Percentiles rank a stretch among this genome's conserved stretches.
Evolutionary conservation across 1,140 invertebrate genomes (phyloP).

Genomic region (Callitettix versicolor): DNA sequence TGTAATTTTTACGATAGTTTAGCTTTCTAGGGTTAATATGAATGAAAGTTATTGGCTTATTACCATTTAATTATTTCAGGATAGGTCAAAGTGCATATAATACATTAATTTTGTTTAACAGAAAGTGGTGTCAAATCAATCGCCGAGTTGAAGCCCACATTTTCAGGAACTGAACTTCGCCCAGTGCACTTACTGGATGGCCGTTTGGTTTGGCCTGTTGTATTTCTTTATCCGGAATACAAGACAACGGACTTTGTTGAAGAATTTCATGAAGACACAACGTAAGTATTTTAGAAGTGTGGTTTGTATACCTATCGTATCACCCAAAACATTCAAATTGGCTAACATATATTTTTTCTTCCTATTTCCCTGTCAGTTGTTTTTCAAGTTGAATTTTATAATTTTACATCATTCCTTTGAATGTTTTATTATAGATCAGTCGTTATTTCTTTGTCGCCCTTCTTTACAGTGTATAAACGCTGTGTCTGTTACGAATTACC

Average conservation of each 20-base stretch:
- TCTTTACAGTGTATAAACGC: no score
- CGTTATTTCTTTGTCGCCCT: neutral
- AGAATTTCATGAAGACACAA: slow-evolving; percentile 58
- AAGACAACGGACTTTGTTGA: slow-evolving; percentile 60
- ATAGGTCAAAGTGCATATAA: no score
- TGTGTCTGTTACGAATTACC: no score
- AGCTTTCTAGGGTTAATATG: no score
- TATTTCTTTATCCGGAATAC: slow-evolving; percentile 75
- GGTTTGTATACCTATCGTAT: neutral
- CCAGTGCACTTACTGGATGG: slow-evolving; percentile 46
- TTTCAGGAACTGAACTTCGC: slow-evolving; percentile 46
- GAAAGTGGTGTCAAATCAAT: no score
- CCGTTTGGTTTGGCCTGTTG: slow-evolving; percentile 65
- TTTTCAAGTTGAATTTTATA: neutral
- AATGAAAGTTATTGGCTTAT: no score
- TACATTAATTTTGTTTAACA: no score
- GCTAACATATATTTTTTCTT: neutral
- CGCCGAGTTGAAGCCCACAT: slow-evolving; percentile 43
- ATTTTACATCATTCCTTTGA: neutral
- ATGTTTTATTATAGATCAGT: neutral
- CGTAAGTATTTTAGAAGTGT: slow-evolving; percentile 37
- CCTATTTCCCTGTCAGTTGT: neutral
- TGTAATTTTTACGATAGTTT: no score
- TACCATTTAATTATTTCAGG: no score
- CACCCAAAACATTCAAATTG: neutral